Evolutionary conservation across 2,113 vertebrate species (phyloP).

Genomic region (Grantiella picta): DNA sequence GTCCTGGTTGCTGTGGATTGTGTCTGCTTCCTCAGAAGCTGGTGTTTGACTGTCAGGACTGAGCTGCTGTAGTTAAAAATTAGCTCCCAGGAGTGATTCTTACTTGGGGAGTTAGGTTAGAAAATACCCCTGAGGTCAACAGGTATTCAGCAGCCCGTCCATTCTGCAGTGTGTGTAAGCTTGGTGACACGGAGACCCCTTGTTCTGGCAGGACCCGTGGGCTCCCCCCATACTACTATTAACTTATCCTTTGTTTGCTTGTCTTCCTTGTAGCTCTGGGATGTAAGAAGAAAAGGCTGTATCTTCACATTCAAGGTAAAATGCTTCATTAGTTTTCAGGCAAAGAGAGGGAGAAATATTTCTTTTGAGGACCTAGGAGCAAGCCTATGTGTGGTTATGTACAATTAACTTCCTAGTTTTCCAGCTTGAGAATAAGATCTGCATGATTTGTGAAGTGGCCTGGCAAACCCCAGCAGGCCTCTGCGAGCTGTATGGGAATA

Average conservation of each 20-base stretch:
- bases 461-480: neutral
- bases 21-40: neutral
- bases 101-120: neutral
- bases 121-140: neutral
- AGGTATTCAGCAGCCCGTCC: neutral
- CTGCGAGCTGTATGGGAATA: neutral
- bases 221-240: neutral
- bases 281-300: constrained; percentile 91
- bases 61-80: neutral
- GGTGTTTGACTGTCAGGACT: neutral
- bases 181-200: neutral
- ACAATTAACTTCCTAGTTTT: neutral
- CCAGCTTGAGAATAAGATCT: neutral
- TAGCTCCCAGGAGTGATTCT: neutral
- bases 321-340: neutral
- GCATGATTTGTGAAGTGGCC: fast-evolving
- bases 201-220: neutral
- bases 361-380: neutral
- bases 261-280: constrained; percentile 86
- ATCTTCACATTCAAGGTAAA: constrained; percentile 92
- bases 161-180: neutral
- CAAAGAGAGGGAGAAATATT: neutral
- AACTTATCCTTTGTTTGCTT: neutral
- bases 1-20: neutral
- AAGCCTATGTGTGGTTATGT: neutral